Percentiles rank a stretch among this genome's conserved stretches.
phyloP scores from a whole-genome alignment of 2,888 invertebrate genomes.

The Andrena bucephala region DNA sequence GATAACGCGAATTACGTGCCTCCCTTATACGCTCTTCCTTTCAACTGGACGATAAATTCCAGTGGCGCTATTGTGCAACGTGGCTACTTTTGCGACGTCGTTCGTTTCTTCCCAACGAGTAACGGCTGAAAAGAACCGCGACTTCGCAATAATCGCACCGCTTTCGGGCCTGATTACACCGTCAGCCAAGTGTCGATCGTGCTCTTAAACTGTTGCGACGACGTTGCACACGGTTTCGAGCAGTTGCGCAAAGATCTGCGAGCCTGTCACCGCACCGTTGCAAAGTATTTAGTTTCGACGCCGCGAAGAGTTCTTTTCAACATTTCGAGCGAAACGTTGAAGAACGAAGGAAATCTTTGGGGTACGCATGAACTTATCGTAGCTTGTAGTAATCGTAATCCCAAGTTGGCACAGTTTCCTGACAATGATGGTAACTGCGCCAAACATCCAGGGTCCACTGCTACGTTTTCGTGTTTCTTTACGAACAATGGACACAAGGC shows the following conservation, averaged over 20 bases:
- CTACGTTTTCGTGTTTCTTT: background rate
- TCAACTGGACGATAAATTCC: constrained; percentile 42
- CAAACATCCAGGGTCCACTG: background rate
- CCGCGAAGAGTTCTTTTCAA: too few species aligned
- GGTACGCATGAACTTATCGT: background rate
- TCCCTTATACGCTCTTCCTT: constrained; percentile 22
- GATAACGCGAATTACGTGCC: constrained; percentile 39
- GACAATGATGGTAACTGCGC: background rate
- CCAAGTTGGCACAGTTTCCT: constrained; percentile 12
- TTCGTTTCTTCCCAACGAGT: background rate
- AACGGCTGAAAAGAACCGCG: background rate
- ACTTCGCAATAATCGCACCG: constrained; percentile 1
- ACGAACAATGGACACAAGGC: constrained; percentile 17
- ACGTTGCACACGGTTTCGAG: background rate
- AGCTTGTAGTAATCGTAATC: background rate
- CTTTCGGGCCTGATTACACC: background rate
- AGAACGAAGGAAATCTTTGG: background rate
- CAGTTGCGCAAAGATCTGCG: background rate
- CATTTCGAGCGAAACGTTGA: background rate
- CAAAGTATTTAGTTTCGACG: too few species aligned
- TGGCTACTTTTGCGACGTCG: constrained; percentile 7
- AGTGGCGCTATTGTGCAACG: constrained; percentile 47
- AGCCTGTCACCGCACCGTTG: too few species aligned
- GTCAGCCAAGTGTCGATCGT: background rate
- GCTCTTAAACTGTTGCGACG: background rate